Evolutionary conservation across 2,113 vertebrate genomes (phyloP), one percentile per base, ranked within the genome.

Genomic region (Toxotes jaculatrix): DNA sequence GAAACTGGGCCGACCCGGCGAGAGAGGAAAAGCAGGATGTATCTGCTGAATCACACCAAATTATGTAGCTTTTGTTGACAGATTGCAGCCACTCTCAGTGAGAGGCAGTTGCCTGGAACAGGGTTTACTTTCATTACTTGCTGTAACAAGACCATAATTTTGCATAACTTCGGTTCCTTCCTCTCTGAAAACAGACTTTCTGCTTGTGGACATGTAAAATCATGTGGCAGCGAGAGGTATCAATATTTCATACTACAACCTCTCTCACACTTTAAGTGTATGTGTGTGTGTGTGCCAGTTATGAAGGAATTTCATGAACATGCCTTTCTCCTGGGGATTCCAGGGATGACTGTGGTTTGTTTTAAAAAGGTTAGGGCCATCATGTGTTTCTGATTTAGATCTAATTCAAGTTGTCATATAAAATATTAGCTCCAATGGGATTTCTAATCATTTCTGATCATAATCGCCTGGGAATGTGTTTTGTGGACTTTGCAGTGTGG

Each of bases 321-420:
- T 87, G 85, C 89, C 88, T 92, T 89, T 94, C 91, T 93, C 89
- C 62, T 80, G 91, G 92, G 90, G 89, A 94, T 95, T 94, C 91
- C 94, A 90, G 85, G 87, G 92, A 93, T 92, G 89, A 81, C 93
- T 91, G 93, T 80, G 92, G 93, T 92, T 92, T 87, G 84, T 92
- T 93, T 90, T 92, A 83, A 89, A 91, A 93, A 91, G 86, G 88
- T 91, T 93, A 86, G 64, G 87, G 79, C 68, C 73, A 23, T 93
- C 94, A 95, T 94, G 86, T 95, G 94, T 93, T 95, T 95, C 90
- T 94, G 87, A 94, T 94, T 95, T 94, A 81, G 89, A 79, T 70
- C 61, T 86, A 90, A 93, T 92, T 93, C 84, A 81, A 74, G 85
- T 84, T 90, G 83, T 92, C 91, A 83, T 89, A 94, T 93, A 93